Percentiles rank a stretch among this genome's conserved stretches.
Conservation (phyloP, 2,797 vertebrate genomes). For the Periparus ater region DNA sequence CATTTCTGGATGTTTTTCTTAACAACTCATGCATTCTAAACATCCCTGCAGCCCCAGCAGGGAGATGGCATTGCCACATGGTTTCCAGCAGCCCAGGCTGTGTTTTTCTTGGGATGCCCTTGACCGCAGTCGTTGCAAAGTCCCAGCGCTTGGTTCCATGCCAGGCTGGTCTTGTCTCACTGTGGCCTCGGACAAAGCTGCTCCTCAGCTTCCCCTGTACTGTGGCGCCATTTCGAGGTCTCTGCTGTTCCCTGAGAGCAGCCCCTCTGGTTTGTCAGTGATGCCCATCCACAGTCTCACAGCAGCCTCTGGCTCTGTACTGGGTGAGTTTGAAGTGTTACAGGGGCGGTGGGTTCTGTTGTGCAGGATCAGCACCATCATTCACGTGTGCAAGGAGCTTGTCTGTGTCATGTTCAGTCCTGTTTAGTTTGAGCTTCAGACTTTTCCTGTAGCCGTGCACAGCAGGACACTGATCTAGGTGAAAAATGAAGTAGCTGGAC, state of each 20-base stretch:
- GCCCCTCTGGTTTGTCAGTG: not conserved
- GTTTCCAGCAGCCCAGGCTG: not conserved
- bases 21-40: not conserved
- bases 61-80: not conserved
- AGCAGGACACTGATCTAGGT: not conserved
- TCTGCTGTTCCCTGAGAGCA: not conserved
- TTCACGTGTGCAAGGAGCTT: not conserved
- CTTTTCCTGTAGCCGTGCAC: not conserved
- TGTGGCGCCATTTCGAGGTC: not conserved
- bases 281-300: not conserved
- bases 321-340: not conserved
- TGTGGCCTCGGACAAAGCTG: not conserved
- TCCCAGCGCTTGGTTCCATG: fast-evolving
- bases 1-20: not conserved
- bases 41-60: not conserved
- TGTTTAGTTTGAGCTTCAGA: not conserved
- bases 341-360: not conserved
- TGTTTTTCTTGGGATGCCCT: not conserved
- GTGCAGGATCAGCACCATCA: not conserved
- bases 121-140: fast-evolving
- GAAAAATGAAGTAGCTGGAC: not conserved
- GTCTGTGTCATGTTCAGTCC: not conserved
- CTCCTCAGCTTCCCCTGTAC: not conserved
- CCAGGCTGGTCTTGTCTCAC: not conserved
- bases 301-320: not conserved